Percentiles rank a stretch among this genome's conserved stretches.
Conservation (phyloP, 2,888 invertebrate genomes). For the Shargacucullia verbasci region DNA sequence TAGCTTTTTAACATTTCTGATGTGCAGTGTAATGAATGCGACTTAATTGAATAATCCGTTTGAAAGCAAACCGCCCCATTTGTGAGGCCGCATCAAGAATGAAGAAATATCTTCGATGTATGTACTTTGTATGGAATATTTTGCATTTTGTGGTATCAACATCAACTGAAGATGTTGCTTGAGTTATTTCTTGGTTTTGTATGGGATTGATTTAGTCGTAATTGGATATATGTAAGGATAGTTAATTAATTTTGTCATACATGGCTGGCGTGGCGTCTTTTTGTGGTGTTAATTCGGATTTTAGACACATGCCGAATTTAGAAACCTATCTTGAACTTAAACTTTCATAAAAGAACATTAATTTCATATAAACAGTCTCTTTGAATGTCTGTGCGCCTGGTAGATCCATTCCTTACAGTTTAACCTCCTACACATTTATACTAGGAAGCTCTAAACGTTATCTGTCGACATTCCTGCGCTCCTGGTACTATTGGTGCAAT, state of each 20-base stretch:
- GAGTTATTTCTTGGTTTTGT: conserved; percentile 13
- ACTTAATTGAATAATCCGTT: conserved; percentile 74
- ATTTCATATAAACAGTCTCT: conserved; percentile 8
- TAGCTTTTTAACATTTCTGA: conserved; percentile 69
- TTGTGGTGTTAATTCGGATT: too few relatives aligned
- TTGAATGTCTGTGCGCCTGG: conserved; percentile 25
- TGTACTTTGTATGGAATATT: conserved; percentile 13
- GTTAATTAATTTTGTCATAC: conserved; percentile 8
- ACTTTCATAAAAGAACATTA: too few relatives aligned
- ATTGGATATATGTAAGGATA: conserved; percentile 14
- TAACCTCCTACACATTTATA: conserved; percentile 14
- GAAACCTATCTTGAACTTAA: too few relatives aligned
- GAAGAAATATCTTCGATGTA: conserved; percentile 43
- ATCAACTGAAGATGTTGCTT: neutral
- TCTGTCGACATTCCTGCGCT: conserved; percentile 24
- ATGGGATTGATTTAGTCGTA: neutral
- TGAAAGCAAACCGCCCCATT: conserved; percentile 61
- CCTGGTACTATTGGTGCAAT: conserved; percentile 41
- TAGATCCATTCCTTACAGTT: conserved; percentile 17
- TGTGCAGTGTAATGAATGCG: conserved; percentile 70
- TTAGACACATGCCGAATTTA: too few relatives aligned
- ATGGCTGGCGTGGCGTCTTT: neutral
- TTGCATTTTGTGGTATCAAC: conserved; percentile 17
- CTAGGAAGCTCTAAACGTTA: conserved; percentile 14
- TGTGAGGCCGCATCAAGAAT: conserved; percentile 46